Percentiles rank a stretch among this genome's conserved stretches.
Evolutionary conservation across 1,140 invertebrate species (phyloP).

Genomic region (Papilio aristodemus): DNA sequence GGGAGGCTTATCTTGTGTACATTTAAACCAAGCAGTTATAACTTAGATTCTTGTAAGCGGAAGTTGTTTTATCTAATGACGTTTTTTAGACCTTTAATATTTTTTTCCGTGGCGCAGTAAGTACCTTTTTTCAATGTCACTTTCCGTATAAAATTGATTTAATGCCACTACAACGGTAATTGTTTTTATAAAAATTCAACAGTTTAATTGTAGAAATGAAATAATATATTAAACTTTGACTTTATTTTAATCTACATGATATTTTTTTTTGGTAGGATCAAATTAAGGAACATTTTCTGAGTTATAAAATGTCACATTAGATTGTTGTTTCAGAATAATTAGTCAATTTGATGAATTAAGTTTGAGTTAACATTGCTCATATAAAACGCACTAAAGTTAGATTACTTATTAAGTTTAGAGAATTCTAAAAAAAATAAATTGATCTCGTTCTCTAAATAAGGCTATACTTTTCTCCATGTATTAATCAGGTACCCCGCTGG

Average conservation of each 20-base stretch:
- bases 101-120: background rate
- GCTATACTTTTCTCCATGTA: slow-evolving; percentile 20
- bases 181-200: background rate
- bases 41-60: background rate
- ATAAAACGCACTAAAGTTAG: background rate
- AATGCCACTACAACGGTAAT: background rate
- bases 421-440: slow-evolving; percentile 28
- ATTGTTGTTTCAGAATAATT: background rate
- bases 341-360: background rate
- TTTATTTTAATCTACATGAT: too few species aligned
- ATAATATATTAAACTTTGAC: background rate
- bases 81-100: slow-evolving; percentile 1
- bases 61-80: background rate
- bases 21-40: background rate
- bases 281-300: too few species aligned
- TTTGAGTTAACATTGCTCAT: background rate
- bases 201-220: too few species aligned
- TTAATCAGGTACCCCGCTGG: slow-evolving; percentile 12
- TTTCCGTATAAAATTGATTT: background rate
- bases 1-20: too few species aligned
- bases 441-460: slow-evolving; percentile 16
- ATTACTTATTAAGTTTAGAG: slow-evolving; percentile 21
- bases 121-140: background rate
- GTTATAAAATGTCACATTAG: too few species aligned
- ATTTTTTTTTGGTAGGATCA: too few species aligned